Evolutionary conservation across 2,888 invertebrate species (phyloP), one percentile per base, ranked within the genome.

Genomic region (Conops quadrifasciatus): DNA sequence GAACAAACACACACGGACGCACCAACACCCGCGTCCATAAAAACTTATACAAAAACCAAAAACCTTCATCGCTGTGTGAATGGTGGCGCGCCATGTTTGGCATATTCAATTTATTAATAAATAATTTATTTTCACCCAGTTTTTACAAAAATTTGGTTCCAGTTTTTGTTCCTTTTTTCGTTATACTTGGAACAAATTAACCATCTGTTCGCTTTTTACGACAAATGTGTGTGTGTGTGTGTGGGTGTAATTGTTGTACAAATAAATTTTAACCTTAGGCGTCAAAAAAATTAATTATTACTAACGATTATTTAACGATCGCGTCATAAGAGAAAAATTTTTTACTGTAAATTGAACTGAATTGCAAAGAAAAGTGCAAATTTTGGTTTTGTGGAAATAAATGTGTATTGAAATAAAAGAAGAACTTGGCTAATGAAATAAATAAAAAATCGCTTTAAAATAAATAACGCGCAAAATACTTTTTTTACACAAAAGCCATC

Each of bases 21-120:
- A 62, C 9, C 21, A n/a, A 62, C 9, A 36, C 36, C 4, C 36
- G 9, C 9, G 9, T 9, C 36, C 36, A 9, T 36, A 36, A 4
- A 36, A 4, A 36, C 36, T 36, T 7, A 7, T 9, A 62, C 15
- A n/a, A 43, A 62, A 28, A 51, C 9, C 16, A 9, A 2, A 19
- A 15, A 19, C 30, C 49, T 56, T 26, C 62, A 66, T 19, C 13
- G 19, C 67, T 68, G 65, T 71, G 24, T 28, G 36, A 62, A 63
- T 56, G 53, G 19, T 47, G 24, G 47, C 45, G 47, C 45, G 60
- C 53, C 71, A 65, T 72, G 71, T 60, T 72, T 30, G 53, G 73
- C 71, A 73, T 73, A 72, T 72, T 68, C 67, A 73, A 69, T 73
- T 73, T 64, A 47, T 51, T 30, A 49, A 65, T 51, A 65, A 65